Percentiles rank a stretch among this genome's conserved stretches.
Conservation (phyloP, 2,888 invertebrate genomes). For the Rhagonycha lutea region DNA sequence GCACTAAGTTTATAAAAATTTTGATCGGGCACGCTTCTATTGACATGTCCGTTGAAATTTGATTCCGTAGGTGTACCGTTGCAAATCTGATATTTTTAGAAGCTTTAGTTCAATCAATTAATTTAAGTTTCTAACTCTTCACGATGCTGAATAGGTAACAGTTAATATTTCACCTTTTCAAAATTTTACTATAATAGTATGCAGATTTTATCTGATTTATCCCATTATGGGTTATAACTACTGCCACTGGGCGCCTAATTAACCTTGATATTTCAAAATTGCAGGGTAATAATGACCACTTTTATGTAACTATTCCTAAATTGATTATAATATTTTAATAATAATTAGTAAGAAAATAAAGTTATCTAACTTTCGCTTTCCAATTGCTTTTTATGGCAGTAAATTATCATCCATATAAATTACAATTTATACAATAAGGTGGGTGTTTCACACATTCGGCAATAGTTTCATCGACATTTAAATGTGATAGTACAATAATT, state of each 20-base stretch:
- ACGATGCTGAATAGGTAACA: too few species aligned
- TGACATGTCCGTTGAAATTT: background rate
- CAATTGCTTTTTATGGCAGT: background rate
- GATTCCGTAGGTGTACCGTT: background rate
- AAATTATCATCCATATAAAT: background rate
- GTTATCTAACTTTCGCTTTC: background rate
- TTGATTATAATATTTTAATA: background rate
- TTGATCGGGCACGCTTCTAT: background rate
- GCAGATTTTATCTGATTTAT: background rate
- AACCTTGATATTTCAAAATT: background rate
- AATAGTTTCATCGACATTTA: background rate
- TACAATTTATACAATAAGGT: background rate
- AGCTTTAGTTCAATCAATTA: too few species aligned
- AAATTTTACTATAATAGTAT: background rate
- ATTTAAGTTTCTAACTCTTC: too few species aligned
- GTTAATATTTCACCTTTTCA: too few species aligned
- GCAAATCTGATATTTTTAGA: background rate
- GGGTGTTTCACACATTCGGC: background rate
- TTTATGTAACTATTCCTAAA: background rate
- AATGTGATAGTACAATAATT: background rate
- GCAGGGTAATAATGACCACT: background rate
- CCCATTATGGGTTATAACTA: background rate
- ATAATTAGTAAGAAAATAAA: background rate
- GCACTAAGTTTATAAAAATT: background rate
- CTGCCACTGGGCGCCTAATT: background rate